These are phyloP conservation scores for Rhabdophis nuchalis DNA, from an alignment of 2,797 vertebrate genomes.

Conservation along the genomic window DNA sequence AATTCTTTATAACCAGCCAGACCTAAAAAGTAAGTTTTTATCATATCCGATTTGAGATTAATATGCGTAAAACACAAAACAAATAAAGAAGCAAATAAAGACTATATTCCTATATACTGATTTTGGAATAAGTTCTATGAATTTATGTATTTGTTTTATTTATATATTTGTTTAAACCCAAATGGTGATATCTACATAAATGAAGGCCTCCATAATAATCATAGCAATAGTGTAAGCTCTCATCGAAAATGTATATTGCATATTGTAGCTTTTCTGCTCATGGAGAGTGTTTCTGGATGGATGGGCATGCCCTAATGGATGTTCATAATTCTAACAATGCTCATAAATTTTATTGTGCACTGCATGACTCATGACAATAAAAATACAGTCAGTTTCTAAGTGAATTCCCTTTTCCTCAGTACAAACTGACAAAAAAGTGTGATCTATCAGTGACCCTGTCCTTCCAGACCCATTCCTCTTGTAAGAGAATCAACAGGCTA, in stretches of 20 bases:
- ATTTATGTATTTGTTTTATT: neutral
- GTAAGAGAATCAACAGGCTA: neutral
- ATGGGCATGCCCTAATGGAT: neutral
- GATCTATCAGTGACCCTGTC: neutral
- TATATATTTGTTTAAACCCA: neutral
- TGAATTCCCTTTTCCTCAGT: neutral
- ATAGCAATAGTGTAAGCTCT: neutral
- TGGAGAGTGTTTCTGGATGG: neutral
- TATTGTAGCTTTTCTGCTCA: neutral
- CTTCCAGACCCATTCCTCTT: neutral
- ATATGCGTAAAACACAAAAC: neutral
- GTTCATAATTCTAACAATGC: neutral
- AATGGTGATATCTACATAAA: neutral
- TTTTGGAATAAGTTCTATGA: neutral
- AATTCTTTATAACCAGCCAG: no score
- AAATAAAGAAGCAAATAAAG: neutral
- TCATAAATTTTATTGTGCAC: neutral
- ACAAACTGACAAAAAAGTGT: neutral
- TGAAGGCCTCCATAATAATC: neutral
- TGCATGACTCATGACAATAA: neutral
- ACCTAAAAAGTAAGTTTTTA: no score
- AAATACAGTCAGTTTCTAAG: neutral
- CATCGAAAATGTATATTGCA: neutral
- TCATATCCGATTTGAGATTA: neutral
- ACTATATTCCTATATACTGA: neutral